These are phyloP conservation scores for Alloscopus bannaensis DNA, from an alignment of 2,888 invertebrate genomes.

Conservation along the genomic window DNA sequence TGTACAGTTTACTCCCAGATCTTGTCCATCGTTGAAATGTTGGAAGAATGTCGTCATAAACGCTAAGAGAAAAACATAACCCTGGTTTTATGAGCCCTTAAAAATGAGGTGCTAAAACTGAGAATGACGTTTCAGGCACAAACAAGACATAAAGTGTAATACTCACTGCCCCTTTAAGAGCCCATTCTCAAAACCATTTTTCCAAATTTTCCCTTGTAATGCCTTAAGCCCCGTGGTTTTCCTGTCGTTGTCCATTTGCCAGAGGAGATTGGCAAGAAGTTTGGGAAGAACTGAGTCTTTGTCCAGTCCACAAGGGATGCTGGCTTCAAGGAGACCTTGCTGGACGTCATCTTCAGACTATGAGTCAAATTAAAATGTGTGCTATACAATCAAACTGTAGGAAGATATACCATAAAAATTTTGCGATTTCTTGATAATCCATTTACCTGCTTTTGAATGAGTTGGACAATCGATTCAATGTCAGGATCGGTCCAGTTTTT, in stretches of 20 bases:
- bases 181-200: conserved; percentile 87
- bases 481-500: conserved; percentile 83
- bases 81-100: no score
- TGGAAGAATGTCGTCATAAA: conserved; percentile 89
- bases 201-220: conserved; percentile 94
- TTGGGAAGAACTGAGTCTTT: conserved; percentile 73
- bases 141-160: conserved; percentile 2
- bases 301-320: conserved; percentile 68
- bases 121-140: no score
- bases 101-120: no score
- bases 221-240: conserved; percentile 88
- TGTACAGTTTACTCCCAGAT: conserved; percentile 83
- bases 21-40: conserved; percentile 85
- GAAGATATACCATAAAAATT: conserved; percentile 56
- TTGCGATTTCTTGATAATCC: background rate
- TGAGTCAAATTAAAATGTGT: no score
- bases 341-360: conserved; percentile 79
- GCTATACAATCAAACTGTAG: no score
- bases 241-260: conserved; percentile 88
- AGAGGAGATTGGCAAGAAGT: conserved; percentile 82
- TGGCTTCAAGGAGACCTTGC: conserved; percentile 77
- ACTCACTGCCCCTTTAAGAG: conserved; percentile 93
- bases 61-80: conserved; percentile 78
- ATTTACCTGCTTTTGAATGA: conserved; percentile 81
- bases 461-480: conserved; percentile 82